Base-by-base conservation (phyloP, 37 sponge, comb jelly and placozoan genomes). In the Lycopodina hypogea region DNA sequence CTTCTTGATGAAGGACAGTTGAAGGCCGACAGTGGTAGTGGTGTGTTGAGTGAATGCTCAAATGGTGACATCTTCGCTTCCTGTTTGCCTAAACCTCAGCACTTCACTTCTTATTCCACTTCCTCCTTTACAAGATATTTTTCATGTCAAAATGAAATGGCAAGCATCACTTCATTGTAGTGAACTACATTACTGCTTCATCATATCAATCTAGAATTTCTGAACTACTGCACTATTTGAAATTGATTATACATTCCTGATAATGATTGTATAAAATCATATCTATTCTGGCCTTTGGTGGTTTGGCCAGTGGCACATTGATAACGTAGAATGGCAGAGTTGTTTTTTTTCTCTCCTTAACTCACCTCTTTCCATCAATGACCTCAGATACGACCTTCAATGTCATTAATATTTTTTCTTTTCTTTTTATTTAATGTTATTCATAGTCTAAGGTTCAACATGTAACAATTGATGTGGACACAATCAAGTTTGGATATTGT, bases 401-500 rank as follows among this genome's bases (percentile, higher is more conserved):
- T n/a, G n/a, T n/a, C n/a, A n/a, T n/a, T n/a, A n/a, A n/a, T n/a
- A n/a, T n/a, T n/a, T n/a, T n/a, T n/a, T n/a, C n/a, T n/a, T n/a
- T n/a, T n/a, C n/a, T 12, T 29, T 17, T 4, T 60, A 28, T 23
- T 28, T 6, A 35, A 59, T 76, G 42, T 24, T 17, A 65, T 65
- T 32, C 57, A 22, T 57, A 91, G 92, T 75, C 69, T 24, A 70
- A 29, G 12, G 56, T 80, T 12, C 77, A 53, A 51, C 90, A 89
- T 74, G 75, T 93, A 9, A 88, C 83, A 63, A 18, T 45, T 35
- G 93, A 93, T 66, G 19, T 39, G 15, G 78, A 81, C 7, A 37
- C n/a, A 2, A 28, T 93, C 21, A 64, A 85, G 39, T 93, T 86
- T 86, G 93, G 79, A 42, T 82, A 75, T 39, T 78, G 77, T 24